phyloP scores from a whole-genome alignment of 2,113 vertebrate species.

The Leptosomus discolor region DNA sequence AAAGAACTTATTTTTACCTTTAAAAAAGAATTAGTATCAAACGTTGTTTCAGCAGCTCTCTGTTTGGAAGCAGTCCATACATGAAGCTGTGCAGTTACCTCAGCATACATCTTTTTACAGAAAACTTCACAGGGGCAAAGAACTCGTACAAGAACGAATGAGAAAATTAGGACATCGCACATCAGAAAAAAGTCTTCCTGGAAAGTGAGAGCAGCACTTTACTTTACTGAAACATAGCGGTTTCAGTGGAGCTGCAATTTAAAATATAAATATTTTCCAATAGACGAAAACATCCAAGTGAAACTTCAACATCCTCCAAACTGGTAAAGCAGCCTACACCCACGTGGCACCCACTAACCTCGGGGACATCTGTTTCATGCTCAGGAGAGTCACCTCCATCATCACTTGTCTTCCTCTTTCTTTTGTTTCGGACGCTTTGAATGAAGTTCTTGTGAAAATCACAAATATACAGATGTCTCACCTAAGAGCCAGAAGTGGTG shows the following conservation, averaged over 20 bases:
- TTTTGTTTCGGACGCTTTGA: conserved; percentile 96
- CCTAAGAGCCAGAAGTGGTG: conserved; percentile 69
- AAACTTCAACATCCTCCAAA: not conserved
- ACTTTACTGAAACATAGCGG: too few species aligned
- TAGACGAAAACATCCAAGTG: not conserved
- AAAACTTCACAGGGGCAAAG: not conserved
- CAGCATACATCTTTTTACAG: not conserved
- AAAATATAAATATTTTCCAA: not conserved
- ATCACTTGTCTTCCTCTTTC: conserved; percentile 97
- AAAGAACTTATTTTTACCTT: not conserved
- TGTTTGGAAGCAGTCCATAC: not conserved
- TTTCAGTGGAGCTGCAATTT: not conserved
- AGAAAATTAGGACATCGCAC: not conserved
- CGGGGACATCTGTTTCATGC: conserved; percentile 91
- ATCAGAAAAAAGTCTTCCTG: not conserved
- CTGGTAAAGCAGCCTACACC: not conserved
- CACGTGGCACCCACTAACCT: conserved; percentile 76
- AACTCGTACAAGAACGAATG: not conserved
- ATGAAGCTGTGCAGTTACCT: not conserved
- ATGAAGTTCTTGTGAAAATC: conserved; percentile 99
- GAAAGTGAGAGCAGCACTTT: not conserved
- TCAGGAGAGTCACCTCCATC: conserved; percentile 97
- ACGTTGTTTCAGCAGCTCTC: not conserved
- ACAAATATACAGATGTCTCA: conserved; percentile 96
- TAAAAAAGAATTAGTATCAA: not conserved